A percentile compares a stretch with the other conserved stretches of the same genome.
Evolutionary conservation across 2,888 invertebrate species (phyloP).

Genomic region (Zaprionus lineosus): DNA sequence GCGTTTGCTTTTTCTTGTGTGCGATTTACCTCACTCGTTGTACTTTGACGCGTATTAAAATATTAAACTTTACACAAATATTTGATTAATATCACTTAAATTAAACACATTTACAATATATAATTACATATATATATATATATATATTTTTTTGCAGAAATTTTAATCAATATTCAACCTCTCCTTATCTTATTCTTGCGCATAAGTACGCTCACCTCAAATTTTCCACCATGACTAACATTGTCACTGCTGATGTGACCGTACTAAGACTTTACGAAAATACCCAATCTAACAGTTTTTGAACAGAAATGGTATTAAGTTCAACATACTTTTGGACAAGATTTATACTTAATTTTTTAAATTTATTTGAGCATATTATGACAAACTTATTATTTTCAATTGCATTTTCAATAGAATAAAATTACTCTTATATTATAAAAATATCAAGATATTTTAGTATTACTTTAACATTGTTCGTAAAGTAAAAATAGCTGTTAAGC

Average conservation of each 20-base stretch:
- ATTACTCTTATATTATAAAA: too few relatives aligned
- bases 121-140: slow-evolving; percentile 75
- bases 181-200: slow-evolving; percentile 71
- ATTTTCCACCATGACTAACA: slow-evolving; percentile 79
- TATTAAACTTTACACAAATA: slow-evolving; percentile 73
- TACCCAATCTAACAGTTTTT: slow-evolving; percentile 4
- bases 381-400: too few relatives aligned
- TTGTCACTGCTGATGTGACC: slow-evolving; percentile 27
- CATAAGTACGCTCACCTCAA: slow-evolving; percentile 76
- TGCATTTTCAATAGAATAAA: too few relatives aligned
- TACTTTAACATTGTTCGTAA: not conserved
- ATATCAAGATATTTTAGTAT: not conserved
- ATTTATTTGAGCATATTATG: too few relatives aligned
- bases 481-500: too few relatives aligned
- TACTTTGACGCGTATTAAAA: slow-evolving; percentile 74
- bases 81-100: slow-evolving; percentile 77
- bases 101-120: slow-evolving; percentile 73
- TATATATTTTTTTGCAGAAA: slow-evolving; percentile 73
- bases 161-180: slow-evolving; percentile 72
- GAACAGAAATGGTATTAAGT: too few relatives aligned
- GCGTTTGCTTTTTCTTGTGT: slow-evolving; percentile 52
- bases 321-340: too few relatives aligned
- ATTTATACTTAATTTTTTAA: too few relatives aligned
- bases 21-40: slow-evolving; percentile 77
- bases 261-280: slow-evolving; percentile 2